Evolutionary conservation across 2,888 invertebrate species (phyloP), one percentile per base, ranked within the genome.

Genomic region (Agapostemon virescens): DNA sequence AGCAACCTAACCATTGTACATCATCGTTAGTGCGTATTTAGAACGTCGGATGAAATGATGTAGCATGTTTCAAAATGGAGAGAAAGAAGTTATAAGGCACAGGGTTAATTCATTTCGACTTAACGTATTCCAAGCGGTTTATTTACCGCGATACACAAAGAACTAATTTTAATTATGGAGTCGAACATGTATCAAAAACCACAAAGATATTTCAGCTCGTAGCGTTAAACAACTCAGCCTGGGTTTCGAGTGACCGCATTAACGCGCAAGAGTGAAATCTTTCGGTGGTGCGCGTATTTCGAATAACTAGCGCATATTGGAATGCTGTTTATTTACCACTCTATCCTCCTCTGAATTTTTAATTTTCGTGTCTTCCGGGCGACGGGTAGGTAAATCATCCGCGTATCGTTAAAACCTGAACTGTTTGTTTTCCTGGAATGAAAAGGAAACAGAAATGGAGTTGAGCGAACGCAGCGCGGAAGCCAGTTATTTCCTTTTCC

Each of bases 361-460:
- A 64, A 68, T 74, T n/a, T 33, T 68, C 30, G 20, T 33, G 17
- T n/a, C 30, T 49, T 42, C 38, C 15, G 20, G 33, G 2, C 23
- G 52, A 6, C 9, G 30, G 23, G 20, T 63, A 40, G 66, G 69
- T 69, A 66, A 80, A 80, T 80, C 81, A 66, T 73, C 58, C 74
- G 81, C 66, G 74, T 80, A 69, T 74, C 80, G 80, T 74, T 80
- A 74, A 80, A 80, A 36, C 69, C 49, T 49, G 58, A 69, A 42
- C 74, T 74, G 69, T 74, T 80, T 80, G 81, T 80, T 80, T 80
- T 80, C 69, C 30, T 58, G 40, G 36, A 74, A 80, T 80, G 81
- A 80, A 74, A 80, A 80, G 80, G 81, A 80, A 80, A 80, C 81
- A 80, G 80, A 67, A 80, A 69, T 81, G 49, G 64, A 73, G 80